Evolutionary conservation across 2,113 vertebrate species (phyloP), one percentile per base, ranked within the genome.

Genomic region (Sakesphorus luctuosus): DNA sequence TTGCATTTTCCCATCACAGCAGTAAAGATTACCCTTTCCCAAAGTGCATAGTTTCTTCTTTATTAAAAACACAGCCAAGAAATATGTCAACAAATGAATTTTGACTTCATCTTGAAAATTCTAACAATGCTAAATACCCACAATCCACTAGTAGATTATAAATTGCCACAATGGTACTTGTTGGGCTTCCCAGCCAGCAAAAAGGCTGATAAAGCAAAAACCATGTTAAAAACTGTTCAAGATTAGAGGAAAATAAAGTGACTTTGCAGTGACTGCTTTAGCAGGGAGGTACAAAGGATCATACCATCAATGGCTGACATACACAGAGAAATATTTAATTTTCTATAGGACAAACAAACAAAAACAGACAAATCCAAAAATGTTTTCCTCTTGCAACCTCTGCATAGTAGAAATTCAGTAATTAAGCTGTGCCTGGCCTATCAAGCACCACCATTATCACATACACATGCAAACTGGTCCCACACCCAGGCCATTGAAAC

Each of bases 31-130:
- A 86, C 56, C 14, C 75, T 93, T 93, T 96, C 53, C 66, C 40
- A 7, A 74, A 83, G 35, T 62, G 74, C 15, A 76, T 23, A 52
- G 77, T 87, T 89, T 66, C 33, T 79, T 91, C 47, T 67, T 87
- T 76, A 92, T 72, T 72, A 91, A 69, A 79, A 80, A 83, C 33
- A 65, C 33, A 46, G 69, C 74, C 96, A 94, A 94, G 43, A 96
- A 91, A 81, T n/a, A 67, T 0, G 10, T 87, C 52, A 93, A 84
- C 35, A 61, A 92, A 77, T 7, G 1, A 80, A 36, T 62, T 81
- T 25, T 66, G n/a, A 47, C 19, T 94, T 65, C 40, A 49, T 16
- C 18, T 77, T 55, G 47, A 84, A 72, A 86, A 44, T 19, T 56
- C 4, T n/a, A 55, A 81, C n/a, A 44, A 11, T 55, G 50, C 44